Conservation (phyloP, 2,888 invertebrate species). For the Endomychus coccineus region DNA sequence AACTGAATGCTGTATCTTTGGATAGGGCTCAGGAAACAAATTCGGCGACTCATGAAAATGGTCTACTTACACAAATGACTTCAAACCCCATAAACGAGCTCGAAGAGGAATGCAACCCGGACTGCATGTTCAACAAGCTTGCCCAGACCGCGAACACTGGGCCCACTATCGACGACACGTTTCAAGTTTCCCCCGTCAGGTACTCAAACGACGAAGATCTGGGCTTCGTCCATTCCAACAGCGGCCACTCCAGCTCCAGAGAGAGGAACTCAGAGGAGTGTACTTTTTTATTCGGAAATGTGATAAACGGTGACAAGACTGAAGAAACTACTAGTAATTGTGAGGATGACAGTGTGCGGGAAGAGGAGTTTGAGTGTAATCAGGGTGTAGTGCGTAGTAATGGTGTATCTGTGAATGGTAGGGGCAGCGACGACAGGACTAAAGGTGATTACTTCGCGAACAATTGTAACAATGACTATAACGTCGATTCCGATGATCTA, state of each 20-base stretch:
- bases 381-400: conserved; percentile 7
- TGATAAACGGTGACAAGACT: conserved; percentile 7
- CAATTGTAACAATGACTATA: conserved; percentile 23
- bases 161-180: too few species aligned
- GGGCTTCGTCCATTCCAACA: conserved; percentile 3
- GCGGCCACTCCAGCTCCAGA: too few species aligned
- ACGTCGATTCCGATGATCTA: conserved; percentile 27
- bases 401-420: conserved; percentile 3
- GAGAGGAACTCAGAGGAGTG: too few species aligned
- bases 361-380: conserved; percentile 7
- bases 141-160: neutral
- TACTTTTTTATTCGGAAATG: conserved; percentile 7
- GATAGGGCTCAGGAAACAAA: conserved; percentile 14
- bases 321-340: conserved; percentile 13
- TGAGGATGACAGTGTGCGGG: conserved; percentile 9
- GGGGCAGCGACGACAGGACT: too few species aligned
- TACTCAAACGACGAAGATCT: conserved; percentile 1
- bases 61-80: neutral
- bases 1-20: conserved; percentile 19
- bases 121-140: conserved; percentile 5
- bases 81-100: conserved; percentile 2
- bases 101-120: conserved; percentile 4
- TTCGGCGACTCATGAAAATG: conserved; percentile 5
- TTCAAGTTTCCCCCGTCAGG: too few species aligned
- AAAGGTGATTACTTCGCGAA: too few species aligned